Conservation (phyloP, 2,888 invertebrate genomes). For the Perizoma affinitatum region DNA sequence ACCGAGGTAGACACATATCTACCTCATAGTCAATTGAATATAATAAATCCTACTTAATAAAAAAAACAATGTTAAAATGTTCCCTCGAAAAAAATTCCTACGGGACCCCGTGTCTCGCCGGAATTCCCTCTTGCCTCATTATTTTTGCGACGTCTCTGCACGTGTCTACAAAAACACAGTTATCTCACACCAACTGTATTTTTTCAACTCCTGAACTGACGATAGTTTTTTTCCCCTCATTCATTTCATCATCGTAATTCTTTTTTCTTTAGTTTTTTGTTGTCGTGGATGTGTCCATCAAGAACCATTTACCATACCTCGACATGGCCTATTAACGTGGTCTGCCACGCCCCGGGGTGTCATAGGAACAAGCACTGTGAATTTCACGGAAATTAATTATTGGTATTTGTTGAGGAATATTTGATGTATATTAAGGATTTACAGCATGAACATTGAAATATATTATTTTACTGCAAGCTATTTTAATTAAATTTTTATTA, state of each 20-base stretch:
- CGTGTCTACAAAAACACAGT: conserved; percentile 37
- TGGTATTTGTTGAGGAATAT: conserved; percentile 50
- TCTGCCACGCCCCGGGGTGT: conserved; percentile 51
- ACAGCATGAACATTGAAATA: no score
- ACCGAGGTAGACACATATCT: no score
- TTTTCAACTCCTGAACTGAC: conserved; percentile 31
- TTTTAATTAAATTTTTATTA: no score
- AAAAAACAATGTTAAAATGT: not conserved
- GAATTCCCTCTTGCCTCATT: not conserved
- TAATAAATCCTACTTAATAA: not conserved
- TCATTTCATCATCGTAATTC: not conserved
- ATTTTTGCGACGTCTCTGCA: conserved; percentile 25
- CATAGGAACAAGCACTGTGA: conserved; percentile 50
- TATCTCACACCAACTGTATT: conserved; percentile 39
- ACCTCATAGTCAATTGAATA: no score
- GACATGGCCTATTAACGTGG: conserved; percentile 48
- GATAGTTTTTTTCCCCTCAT: conserved; percentile 11
- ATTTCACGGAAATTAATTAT: conserved; percentile 77
- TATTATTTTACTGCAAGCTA: no score
- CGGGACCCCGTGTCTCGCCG: conserved; percentile 19
- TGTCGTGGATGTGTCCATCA: conserved; percentile 4
- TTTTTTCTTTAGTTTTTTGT: conserved; percentile 6
- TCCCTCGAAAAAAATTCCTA: not conserved
- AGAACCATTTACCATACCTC: conserved; percentile 14
- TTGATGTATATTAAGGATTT: no score